Conservation (phyloP, 2,113 vertebrate species). For the Protobothrops mucrosquamatus region DNA sequence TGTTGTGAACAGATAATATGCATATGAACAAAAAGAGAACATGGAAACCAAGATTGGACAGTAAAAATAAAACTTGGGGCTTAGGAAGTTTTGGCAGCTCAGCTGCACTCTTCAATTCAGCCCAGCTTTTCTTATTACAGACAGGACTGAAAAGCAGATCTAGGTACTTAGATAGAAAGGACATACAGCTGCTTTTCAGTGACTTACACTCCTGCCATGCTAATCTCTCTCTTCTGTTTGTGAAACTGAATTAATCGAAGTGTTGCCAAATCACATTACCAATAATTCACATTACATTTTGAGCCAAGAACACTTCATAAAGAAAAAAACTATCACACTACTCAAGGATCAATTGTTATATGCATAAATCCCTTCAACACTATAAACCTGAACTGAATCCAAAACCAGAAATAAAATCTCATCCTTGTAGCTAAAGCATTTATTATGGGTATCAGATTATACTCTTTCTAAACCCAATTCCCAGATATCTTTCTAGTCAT, state of each 20-base stretch:
- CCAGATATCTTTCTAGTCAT: not conserved
- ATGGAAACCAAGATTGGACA: not conserved
- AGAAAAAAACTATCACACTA: constrained; percentile 48
- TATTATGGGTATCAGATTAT: constrained; percentile 25
- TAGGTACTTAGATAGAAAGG: not conserved
- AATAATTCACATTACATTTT: constrained; percentile 51
- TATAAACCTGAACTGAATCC: not conserved
- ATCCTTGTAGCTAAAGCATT: not conserved
- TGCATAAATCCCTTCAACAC: constrained; percentile 25
- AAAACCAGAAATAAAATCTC: not conserved
- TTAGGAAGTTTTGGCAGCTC: not conserved
- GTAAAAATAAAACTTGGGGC: not conserved
- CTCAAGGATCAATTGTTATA: constrained; percentile 26
- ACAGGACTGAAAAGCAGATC: not conserved
- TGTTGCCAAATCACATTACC: constrained; percentile 53
- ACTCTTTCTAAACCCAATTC: not conserved
- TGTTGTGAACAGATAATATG: not conserved
- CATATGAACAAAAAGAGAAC: not conserved
- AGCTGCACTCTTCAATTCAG: not conserved
- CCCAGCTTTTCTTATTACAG: not conserved
- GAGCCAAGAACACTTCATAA: constrained; percentile 38
- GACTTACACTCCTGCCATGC: constrained; percentile 38
- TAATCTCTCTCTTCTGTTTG: constrained; percentile 60
- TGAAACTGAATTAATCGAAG: constrained; percentile 55
- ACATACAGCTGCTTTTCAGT: constrained; percentile 6